A percentile compares a stretch with the other conserved stretches of the same genome.
Conservation (phyloP, 2,888 invertebrate species). For the Cosmia trapezina region DNA sequence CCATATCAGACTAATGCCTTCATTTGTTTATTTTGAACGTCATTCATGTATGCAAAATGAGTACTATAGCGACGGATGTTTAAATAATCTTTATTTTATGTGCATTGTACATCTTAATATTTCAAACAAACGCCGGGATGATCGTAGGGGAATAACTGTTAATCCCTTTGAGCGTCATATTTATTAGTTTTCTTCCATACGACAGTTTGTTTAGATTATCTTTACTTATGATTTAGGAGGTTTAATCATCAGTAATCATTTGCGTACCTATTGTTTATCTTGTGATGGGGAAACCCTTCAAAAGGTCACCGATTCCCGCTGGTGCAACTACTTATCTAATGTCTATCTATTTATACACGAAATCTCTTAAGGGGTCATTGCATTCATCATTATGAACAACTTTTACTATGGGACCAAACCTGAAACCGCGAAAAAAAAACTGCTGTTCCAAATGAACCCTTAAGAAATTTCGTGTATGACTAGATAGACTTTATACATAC, state of each 20-base stretch:
- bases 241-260: not conserved
- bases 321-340: not conserved
- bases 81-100: slow-evolving; percentile 32
- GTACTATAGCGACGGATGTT: slow-evolving; percentile 55
- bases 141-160: slow-evolving; percentile 43
- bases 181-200: not conserved
- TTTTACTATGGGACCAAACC: too few species aligned
- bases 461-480: too few species aligned
- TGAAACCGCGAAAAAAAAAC: too few species aligned
- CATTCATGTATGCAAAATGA: slow-evolving; percentile 42
- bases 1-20: slow-evolving; percentile 23
- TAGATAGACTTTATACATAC: too few species aligned
- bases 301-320: not conserved
- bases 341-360: too few species aligned
- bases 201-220: not conserved
- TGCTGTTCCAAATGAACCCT: too few species aligned
- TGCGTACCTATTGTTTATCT: not conserved
- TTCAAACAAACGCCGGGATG: slow-evolving; percentile 18
- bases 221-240: not conserved
- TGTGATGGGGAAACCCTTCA: not conserved
- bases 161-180: not conserved
- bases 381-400: too few species aligned
- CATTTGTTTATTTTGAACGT: slow-evolving; percentile 55
- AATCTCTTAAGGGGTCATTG: too few species aligned
- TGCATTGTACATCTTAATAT: slow-evolving; percentile 39